phyloP scores from a whole-genome alignment of 1,140 invertebrate species.

The Macrostomum lignano region DNA sequence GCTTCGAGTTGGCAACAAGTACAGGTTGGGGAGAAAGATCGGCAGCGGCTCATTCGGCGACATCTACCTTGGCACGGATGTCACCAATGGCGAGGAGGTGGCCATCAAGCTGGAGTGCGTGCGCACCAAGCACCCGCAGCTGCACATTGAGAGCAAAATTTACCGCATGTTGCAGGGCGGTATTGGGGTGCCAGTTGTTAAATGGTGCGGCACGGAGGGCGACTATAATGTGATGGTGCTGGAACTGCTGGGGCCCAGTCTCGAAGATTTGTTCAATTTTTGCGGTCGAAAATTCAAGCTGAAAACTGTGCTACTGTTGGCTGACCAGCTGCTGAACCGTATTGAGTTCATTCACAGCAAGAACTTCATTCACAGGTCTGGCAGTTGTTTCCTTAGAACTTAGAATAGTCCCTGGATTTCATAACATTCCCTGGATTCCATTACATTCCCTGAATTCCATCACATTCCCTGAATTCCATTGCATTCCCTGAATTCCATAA shows the following conservation, averaged over 20 bases:
- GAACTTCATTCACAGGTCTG: constrained; percentile 6
- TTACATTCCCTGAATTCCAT: too few species aligned
- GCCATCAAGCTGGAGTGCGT: constrained; percentile 98
- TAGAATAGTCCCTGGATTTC: too few species aligned
- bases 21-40: constrained; percentile 80
- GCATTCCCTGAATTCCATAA: too few species aligned
- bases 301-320: constrained; percentile 82
- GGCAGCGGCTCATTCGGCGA: constrained; percentile 91
- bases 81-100: constrained; percentile 82
- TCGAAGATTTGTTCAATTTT: constrained; percentile 96
- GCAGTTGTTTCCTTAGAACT: too few species aligned
- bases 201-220: constrained; percentile 90
- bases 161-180: constrained; percentile 94
- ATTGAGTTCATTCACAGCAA: constrained; percentile 4
- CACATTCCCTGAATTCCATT: too few species aligned
- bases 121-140: constrained; percentile 86
- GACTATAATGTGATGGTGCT: constrained; percentile 99
- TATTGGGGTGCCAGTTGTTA: constrained; percentile 61
- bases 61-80: constrained; percentile 88
- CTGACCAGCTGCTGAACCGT: constrained; percentile 55
- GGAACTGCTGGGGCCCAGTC: constrained; percentile 78
- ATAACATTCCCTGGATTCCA: too few species aligned
- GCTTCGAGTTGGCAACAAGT: constrained; percentile 92
- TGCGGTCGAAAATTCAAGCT: constrained; percentile 78
- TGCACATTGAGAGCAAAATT: constrained; percentile 94